Evolutionary conservation across 2,797 vertebrate genomes (phyloP), one percentile per base, ranked within the genome.

Genomic region (Zalophus californianus): DNA sequence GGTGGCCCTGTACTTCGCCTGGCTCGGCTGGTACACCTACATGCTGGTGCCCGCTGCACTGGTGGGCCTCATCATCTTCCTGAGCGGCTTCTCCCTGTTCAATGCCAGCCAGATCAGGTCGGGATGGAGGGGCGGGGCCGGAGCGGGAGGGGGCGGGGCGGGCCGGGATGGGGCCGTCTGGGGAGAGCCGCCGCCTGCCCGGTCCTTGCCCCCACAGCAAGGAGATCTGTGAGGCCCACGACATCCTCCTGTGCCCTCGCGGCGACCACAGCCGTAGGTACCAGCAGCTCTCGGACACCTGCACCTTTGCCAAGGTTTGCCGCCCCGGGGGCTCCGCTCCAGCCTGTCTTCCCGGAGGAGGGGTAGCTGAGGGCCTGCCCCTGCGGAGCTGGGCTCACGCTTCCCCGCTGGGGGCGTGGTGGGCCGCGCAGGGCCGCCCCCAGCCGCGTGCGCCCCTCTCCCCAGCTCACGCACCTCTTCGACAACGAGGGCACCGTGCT

Each of bases 21-120:
- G 99, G 99, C 98, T 99, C 80, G 99, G 99, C 91, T 99, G 99
- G 99, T 99, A 99, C 98, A 99, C 99, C 15, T 99, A 82, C 83
- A 98, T 99, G 98, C 99, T 99, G 94, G 98, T 99, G 27, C 97
- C 99, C 0, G 99, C 99, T 0, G 99, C 99, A 0, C 0, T 98
- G 41, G 97, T 97, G 0, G 99, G 99, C 41, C 10, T 99, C 86
- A 0, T 99, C 2, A 94, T 99, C 50, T 99, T 99, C 21, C 98
- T 99, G 62, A 99, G 99, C 32, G 99, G 99, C 68, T 98, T 99
- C 14, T 97, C 98, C 0, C 98, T 98, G 95, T 99, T 99, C 97
- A 98, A 96, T 20, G 98, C 97, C 97, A 99, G 99, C 84, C 99
- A 99, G 86, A 99, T 99, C 97, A 99, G 99, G 99, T 99, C 13